Percentiles rank a stretch among this genome's conserved stretches.
Conservation (phyloP, 2,888 invertebrate genomes). For the Cerastoderma edule region DNA sequence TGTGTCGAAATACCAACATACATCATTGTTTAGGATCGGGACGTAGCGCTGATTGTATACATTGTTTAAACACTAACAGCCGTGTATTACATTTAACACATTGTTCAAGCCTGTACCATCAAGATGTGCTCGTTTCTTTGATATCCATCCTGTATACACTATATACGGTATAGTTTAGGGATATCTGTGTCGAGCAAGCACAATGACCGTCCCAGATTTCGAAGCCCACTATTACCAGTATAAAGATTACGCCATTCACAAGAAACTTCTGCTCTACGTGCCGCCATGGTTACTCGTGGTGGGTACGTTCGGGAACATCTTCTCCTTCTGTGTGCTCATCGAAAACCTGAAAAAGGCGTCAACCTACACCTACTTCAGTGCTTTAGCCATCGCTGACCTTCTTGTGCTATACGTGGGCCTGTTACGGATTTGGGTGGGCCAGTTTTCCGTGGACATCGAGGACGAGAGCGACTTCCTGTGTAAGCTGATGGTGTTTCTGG, state of each 20-base stretch:
- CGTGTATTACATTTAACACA: no score
- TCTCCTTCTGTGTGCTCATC: conserved; percentile 79
- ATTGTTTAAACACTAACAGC: no score
- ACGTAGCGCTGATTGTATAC: no score
- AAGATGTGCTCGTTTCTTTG: no score
- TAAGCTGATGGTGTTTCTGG: conserved; percentile 72
- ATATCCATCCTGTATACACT: no score
- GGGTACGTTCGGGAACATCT: conserved; percentile 81
- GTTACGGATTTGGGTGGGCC: conserved; percentile 79
- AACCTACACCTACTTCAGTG: conserved; percentile 79
- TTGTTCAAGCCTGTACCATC: no score
- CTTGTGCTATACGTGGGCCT: conserved; percentile 79
- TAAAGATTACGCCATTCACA: conserved; percentile 58
- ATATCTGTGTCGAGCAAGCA: no score
- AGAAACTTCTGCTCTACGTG: conserved; percentile 72
- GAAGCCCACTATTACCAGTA: conserved; percentile 37
- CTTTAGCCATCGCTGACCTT: conserved; percentile 78
- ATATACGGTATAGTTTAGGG: no score
- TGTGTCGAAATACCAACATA: no score
- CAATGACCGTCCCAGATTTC: conserved; percentile 24
- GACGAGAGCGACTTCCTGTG: conserved; percentile 74
- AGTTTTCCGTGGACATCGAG: conserved; percentile 72
- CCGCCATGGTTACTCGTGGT: conserved; percentile 78
- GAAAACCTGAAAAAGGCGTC: conserved; percentile 77
- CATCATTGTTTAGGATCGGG: no score